Percentiles rank a stretch among this genome's conserved stretches.
These are phyloP conservation scores for Oreochromis grahami DNA, from an alignment of 2,797 vertebrate species.

Conservation along the genomic window DNA sequence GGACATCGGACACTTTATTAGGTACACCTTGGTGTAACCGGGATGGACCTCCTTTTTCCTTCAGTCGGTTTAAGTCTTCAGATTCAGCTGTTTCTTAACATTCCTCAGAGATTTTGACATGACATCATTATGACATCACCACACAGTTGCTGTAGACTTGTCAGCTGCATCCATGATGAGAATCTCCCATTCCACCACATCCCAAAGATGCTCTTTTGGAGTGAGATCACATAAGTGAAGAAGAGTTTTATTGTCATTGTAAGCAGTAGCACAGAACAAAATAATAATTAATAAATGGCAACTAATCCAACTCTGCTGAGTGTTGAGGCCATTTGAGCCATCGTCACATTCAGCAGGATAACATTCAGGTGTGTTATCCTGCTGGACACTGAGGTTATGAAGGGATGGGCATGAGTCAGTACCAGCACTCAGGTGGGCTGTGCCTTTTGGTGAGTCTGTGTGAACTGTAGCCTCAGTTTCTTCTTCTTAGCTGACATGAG, in stretches of 20 bases:
- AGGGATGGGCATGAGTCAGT: accelerated
- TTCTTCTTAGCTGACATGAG: not conserved
- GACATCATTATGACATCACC: not conserved
- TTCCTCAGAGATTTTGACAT: not conserved
- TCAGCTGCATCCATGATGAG: not conserved
- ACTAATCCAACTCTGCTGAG: not conserved
- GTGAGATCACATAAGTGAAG: not conserved
- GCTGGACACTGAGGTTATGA: not conserved
- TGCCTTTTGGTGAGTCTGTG: not conserved
- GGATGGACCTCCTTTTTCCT: not conserved
- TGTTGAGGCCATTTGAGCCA: not conserved
- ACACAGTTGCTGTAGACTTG: not conserved
- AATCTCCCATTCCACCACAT: not conserved
- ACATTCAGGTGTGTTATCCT: not conserved
- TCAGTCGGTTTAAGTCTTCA: not conserved
- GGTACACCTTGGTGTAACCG: not conserved
- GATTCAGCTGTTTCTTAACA: not conserved
- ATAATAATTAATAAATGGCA: accelerated
- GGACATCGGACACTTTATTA: not conserved
- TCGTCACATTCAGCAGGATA: accelerated
- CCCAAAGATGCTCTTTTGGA: accelerated
- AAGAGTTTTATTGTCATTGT: not conserved
- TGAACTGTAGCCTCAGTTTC: not conserved
- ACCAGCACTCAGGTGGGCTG: too few species aligned
- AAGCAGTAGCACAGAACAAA: not conserved